Conservation (phyloP, 2,797 vertebrate species). For the Eidolon dupreanum region DNA sequence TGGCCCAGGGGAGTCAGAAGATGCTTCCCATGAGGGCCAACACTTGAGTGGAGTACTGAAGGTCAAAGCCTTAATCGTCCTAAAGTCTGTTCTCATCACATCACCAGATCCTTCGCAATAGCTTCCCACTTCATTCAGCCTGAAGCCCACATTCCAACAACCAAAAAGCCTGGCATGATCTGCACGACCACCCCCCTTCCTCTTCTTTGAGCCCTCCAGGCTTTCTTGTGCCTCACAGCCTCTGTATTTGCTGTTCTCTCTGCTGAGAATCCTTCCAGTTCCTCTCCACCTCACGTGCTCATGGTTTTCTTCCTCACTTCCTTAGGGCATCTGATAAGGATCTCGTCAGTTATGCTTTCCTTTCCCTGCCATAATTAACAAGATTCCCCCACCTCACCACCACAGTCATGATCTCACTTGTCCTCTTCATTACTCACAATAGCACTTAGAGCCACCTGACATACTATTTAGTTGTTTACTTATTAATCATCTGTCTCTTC, state of each 20-base stretch:
- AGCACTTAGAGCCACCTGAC: background rate
- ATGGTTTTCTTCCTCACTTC: background rate
- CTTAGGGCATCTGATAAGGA: background rate
- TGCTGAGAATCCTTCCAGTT: background rate
- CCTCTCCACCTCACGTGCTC: background rate
- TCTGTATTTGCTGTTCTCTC: background rate
- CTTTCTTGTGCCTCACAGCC: background rate
- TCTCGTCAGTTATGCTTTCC: background rate
- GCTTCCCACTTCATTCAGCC: background rate
- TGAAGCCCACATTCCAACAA: background rate
- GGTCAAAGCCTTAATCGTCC: background rate
- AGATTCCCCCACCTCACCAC: fast-evolving
- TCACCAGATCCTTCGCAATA: background rate
- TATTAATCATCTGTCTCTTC: background rate
- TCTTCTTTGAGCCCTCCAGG: background rate
- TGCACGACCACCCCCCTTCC: background rate
- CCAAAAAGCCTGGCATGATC: background rate
- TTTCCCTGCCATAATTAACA: background rate
- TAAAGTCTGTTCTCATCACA: background rate
- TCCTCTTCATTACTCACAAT: background rate
- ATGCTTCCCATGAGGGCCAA: background rate
- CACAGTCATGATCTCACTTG: background rate
- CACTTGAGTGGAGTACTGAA: background rate
- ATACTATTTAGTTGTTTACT: background rate
- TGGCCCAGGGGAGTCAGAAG: background rate